phyloP scores from a whole-genome alignment of 2,888 invertebrate genomes.

The Polyploca ridens region DNA sequence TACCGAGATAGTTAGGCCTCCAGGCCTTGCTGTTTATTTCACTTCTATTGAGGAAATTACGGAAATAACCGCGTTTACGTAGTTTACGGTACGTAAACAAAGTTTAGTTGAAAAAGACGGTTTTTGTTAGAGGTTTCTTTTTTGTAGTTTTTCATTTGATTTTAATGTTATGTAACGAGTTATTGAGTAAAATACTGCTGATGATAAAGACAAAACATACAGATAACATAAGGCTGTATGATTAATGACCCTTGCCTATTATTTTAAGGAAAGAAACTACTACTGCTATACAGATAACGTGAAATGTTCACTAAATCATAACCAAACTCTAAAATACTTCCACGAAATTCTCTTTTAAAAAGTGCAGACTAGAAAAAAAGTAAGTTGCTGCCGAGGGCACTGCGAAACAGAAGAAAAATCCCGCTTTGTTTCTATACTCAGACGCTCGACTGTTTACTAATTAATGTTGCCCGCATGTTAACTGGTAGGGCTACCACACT shows the following conservation, averaged over 20 bases:
- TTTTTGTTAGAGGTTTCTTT: no score
- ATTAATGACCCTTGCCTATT: no score
- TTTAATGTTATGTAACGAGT: no score
- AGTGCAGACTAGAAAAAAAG: constrained; percentile 49
- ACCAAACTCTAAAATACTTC: constrained; percentile 36
- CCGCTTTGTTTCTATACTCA: constrained; percentile 68
- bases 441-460: constrained; percentile 77
- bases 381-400: constrained; percentile 36
- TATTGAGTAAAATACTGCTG: no score
- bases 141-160: no score
- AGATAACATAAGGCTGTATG: no score
- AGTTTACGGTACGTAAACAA: constrained; percentile 9
- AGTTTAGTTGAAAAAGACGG: neutral
- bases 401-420: constrained; percentile 62
- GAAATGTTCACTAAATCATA: neutral
- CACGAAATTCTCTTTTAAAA: constrained; percentile 51
- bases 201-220: no score
- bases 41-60: constrained; percentile 28
- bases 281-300: no score
- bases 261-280: no score
- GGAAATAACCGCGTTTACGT: constrained; percentile 20
- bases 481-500: constrained; percentile 47
- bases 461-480: constrained; percentile 79
- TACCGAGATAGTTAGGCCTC: constrained; percentile 34
- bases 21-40: constrained; percentile 28